phyloP scores from a whole-genome alignment of 2,797 vertebrate genomes.

The Myripristis murdjan region DNA sequence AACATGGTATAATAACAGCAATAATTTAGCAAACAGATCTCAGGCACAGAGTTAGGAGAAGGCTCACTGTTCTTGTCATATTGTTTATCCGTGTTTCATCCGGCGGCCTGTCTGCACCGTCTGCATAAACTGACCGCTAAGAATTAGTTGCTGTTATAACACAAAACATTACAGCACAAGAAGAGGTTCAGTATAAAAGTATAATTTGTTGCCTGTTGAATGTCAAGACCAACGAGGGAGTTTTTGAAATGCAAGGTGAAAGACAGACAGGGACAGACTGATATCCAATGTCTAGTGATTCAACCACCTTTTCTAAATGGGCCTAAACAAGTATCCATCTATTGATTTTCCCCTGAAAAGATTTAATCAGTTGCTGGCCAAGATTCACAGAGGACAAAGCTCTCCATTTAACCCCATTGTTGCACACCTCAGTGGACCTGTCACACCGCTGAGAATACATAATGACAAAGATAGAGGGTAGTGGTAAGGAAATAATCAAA shows the following conservation, averaged over 20 bases:
- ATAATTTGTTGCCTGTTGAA: background rate
- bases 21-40: no score
- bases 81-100: no score
- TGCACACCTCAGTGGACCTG: constrained; percentile 18
- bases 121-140: no score
- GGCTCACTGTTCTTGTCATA: no score
- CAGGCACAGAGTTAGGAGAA: no score
- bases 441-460: background rate
- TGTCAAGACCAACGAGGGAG: background rate
- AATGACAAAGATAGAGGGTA: background rate
- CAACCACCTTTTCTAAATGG: constrained; percentile 48
- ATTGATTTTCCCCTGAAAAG: constrained; percentile 58
- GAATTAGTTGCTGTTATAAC: no score
- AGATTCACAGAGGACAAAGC: constrained; percentile 34
- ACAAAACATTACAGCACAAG: no score
- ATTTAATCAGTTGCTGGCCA: constrained; percentile 47
- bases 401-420: constrained; percentile 41
- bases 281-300: constrained; percentile 26
- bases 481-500: background rate
- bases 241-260: background rate
- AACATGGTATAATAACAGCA: no score
- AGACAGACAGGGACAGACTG: constrained; percentile 1
- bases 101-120: no score
- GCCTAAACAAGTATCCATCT: constrained; percentile 53
- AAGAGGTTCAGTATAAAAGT: no score